Evolutionary conservation across 2,113 vertebrate genomes (phyloP).

Genomic region (Oryzias javanicus): DNA sequence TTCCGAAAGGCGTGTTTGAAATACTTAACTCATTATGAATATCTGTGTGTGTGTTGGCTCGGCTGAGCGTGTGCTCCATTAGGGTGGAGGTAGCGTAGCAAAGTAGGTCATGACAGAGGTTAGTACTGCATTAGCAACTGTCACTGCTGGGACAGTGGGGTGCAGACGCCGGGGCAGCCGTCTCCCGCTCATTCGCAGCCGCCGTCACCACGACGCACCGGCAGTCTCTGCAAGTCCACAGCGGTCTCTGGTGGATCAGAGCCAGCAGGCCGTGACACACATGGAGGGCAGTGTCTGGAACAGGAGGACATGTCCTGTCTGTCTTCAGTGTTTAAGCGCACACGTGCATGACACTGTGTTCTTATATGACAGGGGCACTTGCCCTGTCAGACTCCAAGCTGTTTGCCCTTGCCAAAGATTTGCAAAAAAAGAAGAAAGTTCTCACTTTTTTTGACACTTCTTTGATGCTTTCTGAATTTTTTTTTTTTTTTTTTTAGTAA

Average conservation of each 20-base stretch:
- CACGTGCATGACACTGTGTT: constrained; percentile 43
- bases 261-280: constrained; percentile 65
- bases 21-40: constrained; percentile 38
- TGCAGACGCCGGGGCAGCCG: constrained; percentile 55
- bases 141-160: constrained; percentile 64
- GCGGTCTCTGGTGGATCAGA: constrained; percentile 57
- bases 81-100: constrained; percentile 49
- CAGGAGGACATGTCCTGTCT: constrained; percentile 61
- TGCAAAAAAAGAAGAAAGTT: constrained; percentile 17
- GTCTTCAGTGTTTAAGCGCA: constrained; percentile 46
- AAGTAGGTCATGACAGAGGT: constrained; percentile 76
- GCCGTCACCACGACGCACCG: not conserved
- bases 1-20: constrained; percentile 11
- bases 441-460: constrained; percentile 6
- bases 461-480: constrained; percentile 12
- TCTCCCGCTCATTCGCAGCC: constrained; percentile 36
- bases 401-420: constrained; percentile 53
- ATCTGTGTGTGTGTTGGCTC: constrained; percentile 5
- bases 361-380: constrained; percentile 41
- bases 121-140: constrained; percentile 74
- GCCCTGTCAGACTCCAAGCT: constrained; percentile 44
- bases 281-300: constrained; percentile 58
- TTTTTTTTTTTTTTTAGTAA: constrained; percentile 7
- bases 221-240: constrained; percentile 23
- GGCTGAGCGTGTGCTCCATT: constrained; percentile 18